A percentile compares a stretch with the other conserved stretches of the same genome.
phyloP scores from a whole-genome alignment of 2,888 invertebrate genomes.

The Polylopha cassiicola region DNA sequence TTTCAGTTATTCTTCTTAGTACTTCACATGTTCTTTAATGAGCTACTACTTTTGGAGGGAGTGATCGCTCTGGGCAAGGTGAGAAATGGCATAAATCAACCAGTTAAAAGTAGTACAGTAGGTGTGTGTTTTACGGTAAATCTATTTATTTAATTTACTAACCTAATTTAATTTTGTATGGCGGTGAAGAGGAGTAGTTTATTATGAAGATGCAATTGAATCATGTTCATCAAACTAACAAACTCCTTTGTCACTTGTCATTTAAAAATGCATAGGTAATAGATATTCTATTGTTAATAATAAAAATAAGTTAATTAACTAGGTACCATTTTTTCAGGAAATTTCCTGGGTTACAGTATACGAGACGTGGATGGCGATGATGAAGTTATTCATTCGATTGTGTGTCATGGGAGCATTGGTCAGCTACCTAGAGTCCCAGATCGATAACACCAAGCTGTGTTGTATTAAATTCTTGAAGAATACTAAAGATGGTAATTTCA shows the following conservation, averaged over 20 bases:
- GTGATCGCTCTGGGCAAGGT: slow-evolving; percentile 5
- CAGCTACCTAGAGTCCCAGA: neutral
- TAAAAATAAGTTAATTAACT: too few species aligned
- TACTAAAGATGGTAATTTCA: slow-evolving; percentile 4
- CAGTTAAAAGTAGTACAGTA: too few species aligned
- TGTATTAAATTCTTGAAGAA: slow-evolving; percentile 5
- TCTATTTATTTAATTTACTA: too few species aligned
- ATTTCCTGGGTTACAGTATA: neutral
- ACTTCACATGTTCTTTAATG: slow-evolving; percentile 4
- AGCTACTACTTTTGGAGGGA: slow-evolving; percentile 3
- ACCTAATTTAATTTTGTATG: too few species aligned
- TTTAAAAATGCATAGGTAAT: too few species aligned
- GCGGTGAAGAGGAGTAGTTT: too few species aligned
- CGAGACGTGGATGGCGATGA: neutral
- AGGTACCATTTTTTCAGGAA: slow-evolving; percentile 5
- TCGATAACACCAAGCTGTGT: neutral
- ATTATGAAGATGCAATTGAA: too few species aligned
- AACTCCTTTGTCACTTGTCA: too few species aligned
- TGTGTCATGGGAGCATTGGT: neutral
- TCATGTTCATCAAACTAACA: too few species aligned
- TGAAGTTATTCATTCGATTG: slow-evolving; percentile 4
- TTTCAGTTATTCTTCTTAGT: slow-evolving; percentile 11
- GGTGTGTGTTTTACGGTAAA: too few species aligned
- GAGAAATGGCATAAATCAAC: too few species aligned
- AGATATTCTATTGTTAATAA: too few species aligned